Evolutionary conservation across 2,113 vertebrate species (phyloP), one percentile per base, ranked within the genome.

Genomic region (Lipophrys pholis): DNA sequence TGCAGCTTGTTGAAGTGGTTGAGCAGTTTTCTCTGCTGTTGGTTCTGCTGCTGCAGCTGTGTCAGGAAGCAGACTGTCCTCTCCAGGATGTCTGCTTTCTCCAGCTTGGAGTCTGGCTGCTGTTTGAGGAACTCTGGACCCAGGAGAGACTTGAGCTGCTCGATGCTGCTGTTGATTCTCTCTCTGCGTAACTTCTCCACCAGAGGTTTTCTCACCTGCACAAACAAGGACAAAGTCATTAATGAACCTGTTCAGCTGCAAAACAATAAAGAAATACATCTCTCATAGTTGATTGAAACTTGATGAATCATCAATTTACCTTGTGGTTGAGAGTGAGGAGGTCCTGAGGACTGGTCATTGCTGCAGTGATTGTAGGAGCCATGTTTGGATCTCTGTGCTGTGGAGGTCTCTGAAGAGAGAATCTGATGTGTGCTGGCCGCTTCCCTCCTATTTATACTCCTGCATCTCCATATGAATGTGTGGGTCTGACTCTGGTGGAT

Each of bases 41-140:
- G 21, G 21, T 2, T 3, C 30, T 73, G 69, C 49, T 76, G 75
- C 50, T 68, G 78, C 66, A 87, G 81, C 11, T 45, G 83, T 87
- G 41, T 89, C 16, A 92, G 69, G 73, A 84, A 39, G 52, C 49
- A 69, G 10, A 84, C 82, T 9, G 82, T 80, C 77, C 73, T 84
- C 82, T 81, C 81, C 89, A 72, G 87, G 78, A 93, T 80, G 61
- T 93, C 88, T 48, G 89, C 89, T 88, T 94, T 94, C 87, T 93
- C 92, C 85, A 93, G 81, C 89, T 92, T 93, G 89, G 87, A 91
- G 78, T 93, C 91, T 53, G 87, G 81, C 76, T 92, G 85, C 79
- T 91, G 87, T 74, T 87, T 81, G n/a, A 88, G 82, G 83, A 92
- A 73, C 72, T 91, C 87, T 87, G 55, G 80, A 86, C 49, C 64